A percentile compares a stretch with the other conserved stretches of the same genome.
Evolutionary conservation across 2,113 vertebrate species (phyloP).

Genomic region (Turdus rufiventris): DNA sequence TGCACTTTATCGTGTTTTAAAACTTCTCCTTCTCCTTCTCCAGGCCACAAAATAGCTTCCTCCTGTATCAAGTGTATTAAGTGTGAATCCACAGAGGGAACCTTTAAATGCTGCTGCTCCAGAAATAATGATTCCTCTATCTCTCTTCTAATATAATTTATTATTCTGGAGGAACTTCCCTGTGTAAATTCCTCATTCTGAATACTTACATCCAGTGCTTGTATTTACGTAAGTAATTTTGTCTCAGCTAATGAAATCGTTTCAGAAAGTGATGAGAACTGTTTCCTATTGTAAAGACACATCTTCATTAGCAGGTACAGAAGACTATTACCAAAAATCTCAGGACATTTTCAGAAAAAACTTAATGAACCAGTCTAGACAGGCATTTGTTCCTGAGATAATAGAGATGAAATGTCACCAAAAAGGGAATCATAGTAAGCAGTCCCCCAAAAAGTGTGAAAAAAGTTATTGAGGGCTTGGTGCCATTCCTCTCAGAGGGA

Average conservation of each 20-base stretch:
- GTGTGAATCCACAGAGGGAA: background rate
- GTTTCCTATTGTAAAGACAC: background rate
- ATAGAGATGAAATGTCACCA: background rate
- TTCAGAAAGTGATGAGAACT: background rate
- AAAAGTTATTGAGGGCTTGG: background rate
- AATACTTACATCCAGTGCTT: background rate
- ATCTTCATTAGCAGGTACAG: background rate
- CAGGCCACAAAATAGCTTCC: slow-evolving; percentile 17
- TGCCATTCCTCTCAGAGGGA: slow-evolving; percentile 48
- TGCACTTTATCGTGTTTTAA: background rate
- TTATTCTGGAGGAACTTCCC: background rate
- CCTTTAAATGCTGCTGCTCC: background rate
- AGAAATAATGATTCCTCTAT: slow-evolving; percentile 4
- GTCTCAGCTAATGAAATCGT: background rate
- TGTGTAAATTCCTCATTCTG: background rate
- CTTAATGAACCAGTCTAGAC: background rate
- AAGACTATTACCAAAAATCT: background rate
- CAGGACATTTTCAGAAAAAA: background rate
- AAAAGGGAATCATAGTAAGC: background rate
- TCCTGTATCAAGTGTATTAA: background rate
- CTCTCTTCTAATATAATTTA: background rate
- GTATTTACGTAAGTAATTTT: background rate
- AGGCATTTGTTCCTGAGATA: background rate
- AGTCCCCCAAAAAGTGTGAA: background rate
- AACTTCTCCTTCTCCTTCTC: background rate